Conservation (phyloP, 2,888 invertebrate species). For the Tuta absoluta region DNA sequence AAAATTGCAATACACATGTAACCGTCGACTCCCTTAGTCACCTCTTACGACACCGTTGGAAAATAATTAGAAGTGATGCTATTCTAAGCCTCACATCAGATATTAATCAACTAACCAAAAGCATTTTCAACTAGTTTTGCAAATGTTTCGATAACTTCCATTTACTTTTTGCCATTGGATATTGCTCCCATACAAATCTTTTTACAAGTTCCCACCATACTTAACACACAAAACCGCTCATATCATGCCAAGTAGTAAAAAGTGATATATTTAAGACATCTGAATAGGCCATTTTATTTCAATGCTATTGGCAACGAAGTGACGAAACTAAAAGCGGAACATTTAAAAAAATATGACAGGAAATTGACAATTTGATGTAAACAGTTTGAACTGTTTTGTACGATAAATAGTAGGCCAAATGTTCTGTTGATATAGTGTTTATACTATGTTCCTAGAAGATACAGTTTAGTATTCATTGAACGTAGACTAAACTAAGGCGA, state of each 20-base stretch:
- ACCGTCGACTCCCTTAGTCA: too few relatives aligned
- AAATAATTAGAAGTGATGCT: too few relatives aligned
- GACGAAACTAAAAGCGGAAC: constrained; percentile 2
- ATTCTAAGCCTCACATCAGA: too few relatives aligned
- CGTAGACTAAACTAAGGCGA: too few relatives aligned
- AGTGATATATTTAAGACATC: constrained; percentile 13
- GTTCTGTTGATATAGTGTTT: too few relatives aligned
- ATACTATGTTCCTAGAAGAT: too few relatives aligned
- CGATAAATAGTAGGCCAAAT: background rate
- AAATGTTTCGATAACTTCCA: background rate
- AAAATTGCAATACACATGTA: too few relatives aligned
- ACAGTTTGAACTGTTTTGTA: constrained; percentile 8
- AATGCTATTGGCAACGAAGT: constrained; percentile 4
- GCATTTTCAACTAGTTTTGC: too few relatives aligned
- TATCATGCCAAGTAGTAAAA: background rate
- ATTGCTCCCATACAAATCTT: constrained; percentile 1
- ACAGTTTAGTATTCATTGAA: too few relatives aligned
- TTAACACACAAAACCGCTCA: background rate
- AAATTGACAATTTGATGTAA: constrained; percentile 11
- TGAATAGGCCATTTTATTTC: constrained; percentile 5
- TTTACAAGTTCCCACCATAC: constrained; percentile 13
- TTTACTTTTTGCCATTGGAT: background rate
- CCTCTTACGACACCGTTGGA: too few relatives aligned
- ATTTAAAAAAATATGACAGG: constrained; percentile 2
- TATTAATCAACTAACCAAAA: too few relatives aligned